phyloP scores from a whole-genome alignment of 2,113 vertebrate species.

The Chaenogobius annularis region DNA sequence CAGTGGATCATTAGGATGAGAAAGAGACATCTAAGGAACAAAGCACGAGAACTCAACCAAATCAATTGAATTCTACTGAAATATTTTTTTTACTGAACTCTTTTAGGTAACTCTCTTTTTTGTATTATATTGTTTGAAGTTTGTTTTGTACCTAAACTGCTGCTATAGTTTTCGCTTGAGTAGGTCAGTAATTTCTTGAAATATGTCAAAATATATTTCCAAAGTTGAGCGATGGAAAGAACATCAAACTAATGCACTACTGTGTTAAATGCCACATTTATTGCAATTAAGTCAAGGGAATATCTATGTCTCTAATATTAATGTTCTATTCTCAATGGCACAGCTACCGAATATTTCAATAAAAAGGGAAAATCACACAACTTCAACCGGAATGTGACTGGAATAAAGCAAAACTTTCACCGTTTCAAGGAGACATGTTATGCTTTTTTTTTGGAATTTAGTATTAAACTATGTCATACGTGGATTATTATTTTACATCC shows the following conservation, averaged over 20 bases:
- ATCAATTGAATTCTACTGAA: constrained; percentile 74
- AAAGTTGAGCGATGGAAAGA: background rate
- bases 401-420: background rate
- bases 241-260: background rate
- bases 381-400: constrained; percentile 13
- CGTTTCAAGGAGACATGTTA: background rate
- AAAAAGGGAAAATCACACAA: background rate
- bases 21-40: constrained; percentile 85
- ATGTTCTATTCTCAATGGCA: background rate
- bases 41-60: constrained; percentile 80
- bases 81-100: background rate
- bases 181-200: background rate
- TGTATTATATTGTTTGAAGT: background rate
- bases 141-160: background rate
- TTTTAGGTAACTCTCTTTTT: background rate
- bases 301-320: background rate
- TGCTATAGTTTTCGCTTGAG: constrained; percentile 5
- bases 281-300: constrained; percentile 23
- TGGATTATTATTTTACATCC: too few relatives aligned
- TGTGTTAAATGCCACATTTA: background rate
- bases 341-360: background rate
- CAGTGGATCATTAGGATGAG: constrained; percentile 95
- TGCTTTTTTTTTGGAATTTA: too few relatives aligned
- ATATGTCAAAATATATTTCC: background rate
- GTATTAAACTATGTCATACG: too few relatives aligned